A percentile compares a stretch with the other conserved stretches of the same genome.
Conservation (phyloP, 2,113 vertebrate species). For the Emydura subglobosa region DNA sequence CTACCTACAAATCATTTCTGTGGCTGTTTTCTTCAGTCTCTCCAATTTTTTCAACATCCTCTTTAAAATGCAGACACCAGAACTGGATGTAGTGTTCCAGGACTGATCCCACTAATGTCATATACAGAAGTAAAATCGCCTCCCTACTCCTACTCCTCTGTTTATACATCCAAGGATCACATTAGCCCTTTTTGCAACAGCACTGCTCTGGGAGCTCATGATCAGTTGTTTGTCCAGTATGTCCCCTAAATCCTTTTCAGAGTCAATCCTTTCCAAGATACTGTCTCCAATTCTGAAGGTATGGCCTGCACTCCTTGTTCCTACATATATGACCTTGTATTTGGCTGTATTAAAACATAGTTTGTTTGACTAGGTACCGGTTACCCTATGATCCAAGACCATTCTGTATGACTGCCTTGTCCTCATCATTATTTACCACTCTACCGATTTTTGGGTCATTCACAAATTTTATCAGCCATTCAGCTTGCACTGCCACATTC, state of each 20-base stretch:
- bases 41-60: background rate
- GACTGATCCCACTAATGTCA: background rate
- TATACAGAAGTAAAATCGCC: background rate
- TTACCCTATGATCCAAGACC: background rate
- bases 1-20: background rate
- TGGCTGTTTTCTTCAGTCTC: background rate
- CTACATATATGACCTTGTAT: background rate
- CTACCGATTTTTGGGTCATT: background rate
- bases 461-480: accelerated
- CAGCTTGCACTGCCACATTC: background rate
- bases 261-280: conserved; percentile 21
- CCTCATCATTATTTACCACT: background rate
- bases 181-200: background rate
- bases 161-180: background rate
- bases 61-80: background rate
- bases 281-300: background rate
- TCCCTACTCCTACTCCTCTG: background rate
- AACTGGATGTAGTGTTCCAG: background rate
- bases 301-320: background rate
- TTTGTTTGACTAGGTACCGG: background rate
- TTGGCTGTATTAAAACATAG: background rate
- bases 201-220: accelerated
- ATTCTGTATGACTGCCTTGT: background rate
- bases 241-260: background rate
- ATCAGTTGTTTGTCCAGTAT: background rate